A percentile compares a stretch with the other conserved stretches of the same genome.
These are phyloP conservation scores for Potamarius usumacintae DNA, from an alignment of 2,113 vertebrate species.

Conservation along the genomic window DNA sequence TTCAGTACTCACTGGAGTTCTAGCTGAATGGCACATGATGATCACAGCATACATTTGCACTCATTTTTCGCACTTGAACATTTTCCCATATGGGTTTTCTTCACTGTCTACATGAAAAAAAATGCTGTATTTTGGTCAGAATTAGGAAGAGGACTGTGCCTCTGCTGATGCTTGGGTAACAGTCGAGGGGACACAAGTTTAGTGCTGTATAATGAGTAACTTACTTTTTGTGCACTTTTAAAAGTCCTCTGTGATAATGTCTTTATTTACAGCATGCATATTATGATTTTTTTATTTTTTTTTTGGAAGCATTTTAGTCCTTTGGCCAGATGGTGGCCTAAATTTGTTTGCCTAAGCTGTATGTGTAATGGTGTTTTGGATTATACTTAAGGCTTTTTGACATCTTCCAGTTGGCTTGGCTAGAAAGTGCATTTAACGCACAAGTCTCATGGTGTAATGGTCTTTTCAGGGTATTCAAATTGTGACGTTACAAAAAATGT, in stretches of 20 bases:
- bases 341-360: background rate
- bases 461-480: background rate
- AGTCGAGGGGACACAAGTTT: background rate
- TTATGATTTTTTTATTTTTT: background rate
- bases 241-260: background rate
- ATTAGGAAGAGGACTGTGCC: too few species aligned
- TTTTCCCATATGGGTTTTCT: background rate
- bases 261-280: background rate
- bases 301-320: background rate
- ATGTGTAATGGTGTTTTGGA: background rate
- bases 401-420: background rate
- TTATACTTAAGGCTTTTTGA: background rate
- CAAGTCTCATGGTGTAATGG: background rate
- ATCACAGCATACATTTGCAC: background rate
- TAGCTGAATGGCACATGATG: background rate
- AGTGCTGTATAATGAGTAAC: background rate
- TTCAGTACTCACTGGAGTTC: background rate
- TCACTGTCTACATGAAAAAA: background rate
- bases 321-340: background rate
- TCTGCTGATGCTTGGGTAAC: too few species aligned
- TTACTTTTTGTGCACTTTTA: background rate
- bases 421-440: background rate
- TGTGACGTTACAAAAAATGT: background rate
- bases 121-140: conserved; percentile 4
- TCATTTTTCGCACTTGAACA: background rate